Percentiles rank a stretch among this genome's conserved stretches.
These are phyloP conservation scores for Aselliscus stoliczkanus DNA, from an alignment of 2,797 vertebrate genomes.

Conservation along the genomic window DNA sequence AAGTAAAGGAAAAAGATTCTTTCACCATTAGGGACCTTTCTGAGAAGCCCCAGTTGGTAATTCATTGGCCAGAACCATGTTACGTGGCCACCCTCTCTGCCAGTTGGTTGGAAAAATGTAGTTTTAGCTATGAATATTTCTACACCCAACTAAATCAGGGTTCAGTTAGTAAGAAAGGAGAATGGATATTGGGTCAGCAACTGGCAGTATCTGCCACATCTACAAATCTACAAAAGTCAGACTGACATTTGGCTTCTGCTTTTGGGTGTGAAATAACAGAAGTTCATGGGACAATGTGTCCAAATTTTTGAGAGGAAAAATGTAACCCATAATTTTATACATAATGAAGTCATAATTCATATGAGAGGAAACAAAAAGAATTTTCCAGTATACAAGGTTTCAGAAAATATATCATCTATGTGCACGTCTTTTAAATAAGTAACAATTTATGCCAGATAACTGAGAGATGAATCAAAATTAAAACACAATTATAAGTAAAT, in stretches of 20 bases:
- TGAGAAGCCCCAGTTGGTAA: background rate
- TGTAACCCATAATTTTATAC: background rate
- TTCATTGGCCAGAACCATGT: background rate
- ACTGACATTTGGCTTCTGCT: slow-evolving; percentile 2
- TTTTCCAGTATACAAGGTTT: background rate
- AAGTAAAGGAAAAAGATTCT: background rate
- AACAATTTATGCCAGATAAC: background rate
- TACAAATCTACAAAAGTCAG: background rate
- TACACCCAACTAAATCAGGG: background rate
- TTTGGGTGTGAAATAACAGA: background rate
- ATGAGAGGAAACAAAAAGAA: background rate
- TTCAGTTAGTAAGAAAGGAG: background rate
- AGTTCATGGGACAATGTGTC: background rate
- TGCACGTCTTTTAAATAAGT: background rate
- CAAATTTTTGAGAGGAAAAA: background rate
- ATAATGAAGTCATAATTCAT: background rate
- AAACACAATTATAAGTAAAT: background rate
- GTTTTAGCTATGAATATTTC: background rate
- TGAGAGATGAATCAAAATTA: background rate
- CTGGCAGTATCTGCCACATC: background rate
- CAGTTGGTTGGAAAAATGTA: background rate
- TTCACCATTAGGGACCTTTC: background rate
- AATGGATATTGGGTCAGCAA: background rate
- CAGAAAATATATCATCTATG: background rate
- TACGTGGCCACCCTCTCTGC: background rate